These are phyloP conservation scores for Epinotia bilunana DNA, from an alignment of 2,888 invertebrate genomes.

Conservation along the genomic window DNA sequence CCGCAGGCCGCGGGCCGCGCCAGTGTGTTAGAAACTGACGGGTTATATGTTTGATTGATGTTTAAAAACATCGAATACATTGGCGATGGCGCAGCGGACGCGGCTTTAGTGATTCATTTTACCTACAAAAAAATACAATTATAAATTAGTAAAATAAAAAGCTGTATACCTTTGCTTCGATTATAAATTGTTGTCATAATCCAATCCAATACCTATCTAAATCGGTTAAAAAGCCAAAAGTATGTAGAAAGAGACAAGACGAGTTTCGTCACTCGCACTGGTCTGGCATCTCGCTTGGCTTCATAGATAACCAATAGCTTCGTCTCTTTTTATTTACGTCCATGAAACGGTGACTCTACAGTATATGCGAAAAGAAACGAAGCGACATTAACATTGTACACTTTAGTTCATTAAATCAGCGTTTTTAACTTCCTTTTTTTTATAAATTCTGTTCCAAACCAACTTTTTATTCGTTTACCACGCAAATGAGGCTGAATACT, in stretches of 20 bases:
- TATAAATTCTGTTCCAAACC: not conserved
- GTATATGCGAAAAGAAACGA: constrained; percentile 64
- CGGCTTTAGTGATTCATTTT: not conserved
- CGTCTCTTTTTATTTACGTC: constrained; percentile 78
- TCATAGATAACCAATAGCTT: constrained; percentile 65
- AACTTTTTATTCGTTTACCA: not conserved
- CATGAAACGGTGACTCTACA: constrained; percentile 70
- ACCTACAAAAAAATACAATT: not conserved
- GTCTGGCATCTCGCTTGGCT: constrained; percentile 63
- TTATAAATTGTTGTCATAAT: constrained; percentile 30
- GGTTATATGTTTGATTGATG: too few species aligned
- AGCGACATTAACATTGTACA: constrained; percentile 35
- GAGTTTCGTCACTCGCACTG: constrained; percentile 59
- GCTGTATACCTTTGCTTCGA: constrained; percentile 4
- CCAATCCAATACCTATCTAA: constrained; percentile 31
- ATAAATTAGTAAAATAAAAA: not conserved
- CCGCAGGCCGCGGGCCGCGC: too few species aligned
- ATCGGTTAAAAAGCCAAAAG: constrained; percentile 37
- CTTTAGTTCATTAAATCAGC: not conserved
- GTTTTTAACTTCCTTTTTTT: not conserved
- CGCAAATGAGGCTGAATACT: not conserved
- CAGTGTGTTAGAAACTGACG: too few species aligned
- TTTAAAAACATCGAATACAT: too few species aligned
- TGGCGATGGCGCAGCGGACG: too few species aligned
- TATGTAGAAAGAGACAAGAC: constrained; percentile 52